phyloP scores from a whole-genome alignment of 2,888 invertebrate genomes.

The Hydrotaea cyrtoneurina region DNA sequence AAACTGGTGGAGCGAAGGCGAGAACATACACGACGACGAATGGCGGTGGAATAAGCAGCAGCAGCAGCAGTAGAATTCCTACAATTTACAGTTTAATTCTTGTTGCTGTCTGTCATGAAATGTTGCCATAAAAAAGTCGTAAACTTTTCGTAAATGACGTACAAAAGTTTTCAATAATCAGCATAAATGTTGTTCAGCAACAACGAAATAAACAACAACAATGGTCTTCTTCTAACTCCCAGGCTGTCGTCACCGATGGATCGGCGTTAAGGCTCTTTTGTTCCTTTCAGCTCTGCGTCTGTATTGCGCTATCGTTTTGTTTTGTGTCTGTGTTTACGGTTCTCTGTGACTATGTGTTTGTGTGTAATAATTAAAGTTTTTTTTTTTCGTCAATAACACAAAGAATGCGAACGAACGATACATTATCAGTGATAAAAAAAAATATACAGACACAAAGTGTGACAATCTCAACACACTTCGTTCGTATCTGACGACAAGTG shows the following conservation, averaged over 20 bases:
- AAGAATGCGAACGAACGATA: constrained; percentile 28
- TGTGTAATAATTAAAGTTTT: constrained; percentile 38
- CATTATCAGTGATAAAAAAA: constrained; percentile 24
- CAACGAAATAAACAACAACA: not conserved
- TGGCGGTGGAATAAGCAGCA: not conserved
- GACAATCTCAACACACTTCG: not conserved
- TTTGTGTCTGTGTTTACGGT: not conserved
- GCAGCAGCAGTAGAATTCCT: constrained; percentile 20
- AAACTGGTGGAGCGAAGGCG: not conserved
- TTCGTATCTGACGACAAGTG: constrained; percentile 10
- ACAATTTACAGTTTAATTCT: constrained; percentile 57
- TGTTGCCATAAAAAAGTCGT: constrained; percentile 78
- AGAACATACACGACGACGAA: not conserved
- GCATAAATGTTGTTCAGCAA: constrained; percentile 63
- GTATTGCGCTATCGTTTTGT: not conserved
- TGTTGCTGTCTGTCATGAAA: constrained; percentile 73
- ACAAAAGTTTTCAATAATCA: constrained; percentile 64
- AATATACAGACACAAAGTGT: constrained; percentile 38
- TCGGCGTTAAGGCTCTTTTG: constrained; percentile 19
- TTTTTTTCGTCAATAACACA: constrained; percentile 29
- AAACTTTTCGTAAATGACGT: constrained; percentile 69
- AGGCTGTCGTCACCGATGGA: constrained; percentile 19
- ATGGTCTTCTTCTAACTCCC: not conserved
- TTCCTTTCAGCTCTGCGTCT: not conserved
- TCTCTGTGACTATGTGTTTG: not conserved